phyloP scores from a whole-genome alignment of 37 sponge, comb jelly and placozoan species.

The Cladorhizidae sp. region DNA sequence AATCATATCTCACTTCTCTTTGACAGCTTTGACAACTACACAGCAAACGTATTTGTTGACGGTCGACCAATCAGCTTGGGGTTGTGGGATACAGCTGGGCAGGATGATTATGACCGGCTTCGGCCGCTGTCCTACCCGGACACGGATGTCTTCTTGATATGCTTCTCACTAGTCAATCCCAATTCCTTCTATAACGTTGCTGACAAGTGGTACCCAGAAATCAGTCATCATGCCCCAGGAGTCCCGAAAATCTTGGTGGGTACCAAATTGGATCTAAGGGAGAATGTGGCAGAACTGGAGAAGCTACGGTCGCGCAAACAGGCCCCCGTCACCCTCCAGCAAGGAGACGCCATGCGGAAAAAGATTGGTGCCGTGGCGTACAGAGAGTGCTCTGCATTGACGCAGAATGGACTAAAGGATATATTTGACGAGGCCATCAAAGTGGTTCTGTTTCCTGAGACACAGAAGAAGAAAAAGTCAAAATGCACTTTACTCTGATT shows the following conservation, averaged over 20 bases:
- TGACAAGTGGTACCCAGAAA: constrained; percentile 88
- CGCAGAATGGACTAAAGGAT: constrained; percentile 86
- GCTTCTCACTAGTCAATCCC: constrained; percentile 83
- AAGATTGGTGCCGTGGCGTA: constrained; percentile 76
- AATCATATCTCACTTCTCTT: background rate
- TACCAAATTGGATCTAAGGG: constrained; percentile 87
- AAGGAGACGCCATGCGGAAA: constrained; percentile 81
- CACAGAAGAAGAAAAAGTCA: constrained; percentile 63
- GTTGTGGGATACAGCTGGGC: constrained; percentile 95
- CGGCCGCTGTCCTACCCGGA: constrained; percentile 91
- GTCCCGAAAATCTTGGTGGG: constrained; percentile 89
- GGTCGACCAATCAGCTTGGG: constrained; percentile 84
- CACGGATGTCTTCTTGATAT: constrained; percentile 90
- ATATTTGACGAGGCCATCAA: constrained; percentile 91
- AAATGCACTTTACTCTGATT: constrained; percentile 57
- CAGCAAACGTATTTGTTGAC: constrained; percentile 91
- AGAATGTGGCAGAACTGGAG: constrained; percentile 69
- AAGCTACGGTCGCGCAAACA: constrained; percentile 62
- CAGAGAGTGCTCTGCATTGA: constrained; percentile 89
- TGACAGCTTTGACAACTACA: constrained; percentile 91
- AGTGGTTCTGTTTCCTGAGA: constrained; percentile 81
- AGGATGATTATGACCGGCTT: constrained; percentile 90
- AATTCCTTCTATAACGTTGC: constrained; percentile 81
- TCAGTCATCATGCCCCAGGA: constrained; percentile 84
- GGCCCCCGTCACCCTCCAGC: constrained; percentile 43